Conservation (phyloP, 2,797 vertebrate species). For the Melanotaenia maccullochi region DNA sequence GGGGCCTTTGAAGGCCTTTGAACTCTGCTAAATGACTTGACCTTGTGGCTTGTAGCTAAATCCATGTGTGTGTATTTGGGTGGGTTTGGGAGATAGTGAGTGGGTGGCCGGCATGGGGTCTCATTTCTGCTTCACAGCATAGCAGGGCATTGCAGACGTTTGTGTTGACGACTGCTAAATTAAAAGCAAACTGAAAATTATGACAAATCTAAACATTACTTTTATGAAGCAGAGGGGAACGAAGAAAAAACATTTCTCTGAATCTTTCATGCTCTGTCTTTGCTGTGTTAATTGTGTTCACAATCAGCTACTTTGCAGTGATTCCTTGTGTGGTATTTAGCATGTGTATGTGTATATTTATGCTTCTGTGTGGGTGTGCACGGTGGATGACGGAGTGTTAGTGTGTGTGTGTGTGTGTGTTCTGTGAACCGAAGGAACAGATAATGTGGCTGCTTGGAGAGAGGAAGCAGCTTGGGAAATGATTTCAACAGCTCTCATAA, state of each 20-base stretch:
- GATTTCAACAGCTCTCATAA: constrained; percentile 86
- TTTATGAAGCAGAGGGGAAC: constrained; percentile 71
- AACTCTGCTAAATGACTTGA: constrained; percentile 96
- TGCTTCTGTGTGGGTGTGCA: constrained; percentile 57
- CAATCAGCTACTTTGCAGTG: constrained; percentile 74
- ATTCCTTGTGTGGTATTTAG: constrained; percentile 65
- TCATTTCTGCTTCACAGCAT: constrained; percentile 70
- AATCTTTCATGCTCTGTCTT: constrained; percentile 76
- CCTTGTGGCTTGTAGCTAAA: constrained; percentile 84
- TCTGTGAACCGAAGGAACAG: constrained; percentile 69
- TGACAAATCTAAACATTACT: constrained; percentile 79
- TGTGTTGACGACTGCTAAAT: constrained; percentile 76
- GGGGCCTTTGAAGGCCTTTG: constrained; percentile 93
- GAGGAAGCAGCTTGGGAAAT: constrained; percentile 84
- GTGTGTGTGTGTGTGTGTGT: constrained; percentile 29
- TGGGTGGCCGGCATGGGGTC: constrained; percentile 78
- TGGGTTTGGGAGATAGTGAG: constrained; percentile 48
- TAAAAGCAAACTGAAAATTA: constrained; percentile 81
- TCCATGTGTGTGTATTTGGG: constrained; percentile 49
- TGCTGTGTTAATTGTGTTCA: constrained; percentile 80
- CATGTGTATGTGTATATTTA: constrained; percentile 53
- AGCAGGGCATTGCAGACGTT: constrained; percentile 70
- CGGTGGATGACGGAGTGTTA: constrained; percentile 35
- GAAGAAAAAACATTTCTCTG: constrained; percentile 62
- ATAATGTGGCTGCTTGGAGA: constrained; percentile 79